Conservation (phyloP, 2,797 vertebrate species). For the Margarornis squamiger region DNA sequence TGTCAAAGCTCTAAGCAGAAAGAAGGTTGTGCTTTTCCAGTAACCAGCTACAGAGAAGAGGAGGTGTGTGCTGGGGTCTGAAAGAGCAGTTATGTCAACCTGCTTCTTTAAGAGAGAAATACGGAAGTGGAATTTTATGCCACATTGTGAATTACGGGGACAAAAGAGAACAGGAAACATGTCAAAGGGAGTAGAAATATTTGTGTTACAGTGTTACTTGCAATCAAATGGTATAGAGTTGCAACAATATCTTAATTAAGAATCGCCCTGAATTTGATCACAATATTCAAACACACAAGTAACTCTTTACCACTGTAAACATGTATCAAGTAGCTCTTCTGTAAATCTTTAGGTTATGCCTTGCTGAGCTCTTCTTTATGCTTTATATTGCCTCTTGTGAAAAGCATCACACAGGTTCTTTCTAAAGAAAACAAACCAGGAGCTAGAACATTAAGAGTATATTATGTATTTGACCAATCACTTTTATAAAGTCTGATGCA, state of each 20-base stretch:
- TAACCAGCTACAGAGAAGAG: neutral
- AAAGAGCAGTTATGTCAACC: neutral
- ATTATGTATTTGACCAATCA: conserved; percentile 79
- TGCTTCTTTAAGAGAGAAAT: neutral
- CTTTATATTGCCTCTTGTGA: conserved; percentile 43
- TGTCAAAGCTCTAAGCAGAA: neutral
- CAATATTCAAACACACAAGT: neutral
- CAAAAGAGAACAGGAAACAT: neutral
- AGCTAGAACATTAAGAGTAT: conserved; percentile 70
- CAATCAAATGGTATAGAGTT: neutral
- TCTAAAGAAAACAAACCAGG: conserved; percentile 73
- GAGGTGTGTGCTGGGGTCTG: neutral
- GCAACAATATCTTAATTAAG: conserved; percentile 3
- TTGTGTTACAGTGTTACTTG: neutral
- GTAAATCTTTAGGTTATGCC: neutral
- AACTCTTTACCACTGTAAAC: neutral
- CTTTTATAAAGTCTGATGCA: conserved; percentile 78
- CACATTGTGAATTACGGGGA: neutral
- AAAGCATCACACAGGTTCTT: conserved; percentile 66
- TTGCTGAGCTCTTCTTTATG: neutral
- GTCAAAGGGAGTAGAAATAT: neutral
- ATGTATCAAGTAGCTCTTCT: neutral
- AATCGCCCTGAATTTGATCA: neutral
- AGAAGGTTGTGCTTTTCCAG: neutral
- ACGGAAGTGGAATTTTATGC: neutral